Base-by-base conservation (phyloP, 2,888 invertebrate genomes). In the Chaitophorus viminalis region DNA sequence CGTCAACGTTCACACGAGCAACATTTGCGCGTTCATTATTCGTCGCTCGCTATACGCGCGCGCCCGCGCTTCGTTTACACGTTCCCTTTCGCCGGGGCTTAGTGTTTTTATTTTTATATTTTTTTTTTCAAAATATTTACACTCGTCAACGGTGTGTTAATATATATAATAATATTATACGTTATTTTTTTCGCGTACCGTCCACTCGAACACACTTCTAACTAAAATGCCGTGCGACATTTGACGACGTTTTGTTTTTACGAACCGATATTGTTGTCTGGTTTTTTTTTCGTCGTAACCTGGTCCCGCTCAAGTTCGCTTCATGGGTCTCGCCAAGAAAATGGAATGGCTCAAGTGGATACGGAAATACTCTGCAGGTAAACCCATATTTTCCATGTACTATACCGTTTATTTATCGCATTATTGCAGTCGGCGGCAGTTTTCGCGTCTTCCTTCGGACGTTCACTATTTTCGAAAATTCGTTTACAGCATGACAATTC, bases 311-410 rank as follows among this genome's bases (percentile, higher is more conserved):
- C 11, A 33, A 29, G 29, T n/a, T 78, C 52, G 78, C 33, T 25
- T 36, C 60, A 72, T 81, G 87, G 81, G 87, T n/a, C 60, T 81
- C 74, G 4, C 46, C 25, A 87, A 81, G 39, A 87, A 87, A 46
- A 81, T 87, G 87, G 87, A 81, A 39, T 87, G 87, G 87, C 46
- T 87, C 6, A 87, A 74, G 18, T 87, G 87, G 87, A 81, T 87
- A 87, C 74, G 81, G 25, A 87, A 87, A 81, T 87, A 87, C n/a
- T 87, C 87, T 31, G n/a, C 77, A 54, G 87, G 87, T 87, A 74
- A 79, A 17, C 3, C n/a, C 31, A 36, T 70, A 1, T 70, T 70
- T 70, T 70, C 29, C 31, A 3, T 11, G 5, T 29, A 9, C 11
- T 68, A n/a, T 29, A 9, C 9, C 6, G 6, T 68, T 68, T n/a